Base-by-base conservation (phyloP, 2,797 vertebrate species). In the Gallirallus australis region DNA sequence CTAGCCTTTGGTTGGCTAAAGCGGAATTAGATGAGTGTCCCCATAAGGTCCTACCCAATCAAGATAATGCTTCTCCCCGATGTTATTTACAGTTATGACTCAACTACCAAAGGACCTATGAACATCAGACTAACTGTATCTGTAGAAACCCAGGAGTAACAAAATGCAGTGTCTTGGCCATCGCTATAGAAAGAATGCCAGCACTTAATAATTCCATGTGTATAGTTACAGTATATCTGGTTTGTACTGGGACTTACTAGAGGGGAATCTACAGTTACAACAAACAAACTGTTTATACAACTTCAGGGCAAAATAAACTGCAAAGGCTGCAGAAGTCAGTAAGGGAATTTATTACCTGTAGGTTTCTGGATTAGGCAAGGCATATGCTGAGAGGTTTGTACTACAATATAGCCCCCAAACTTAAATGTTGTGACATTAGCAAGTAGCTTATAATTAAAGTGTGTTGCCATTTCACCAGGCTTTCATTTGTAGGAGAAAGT, bases 401-500 rank as follows among this genome's bases (percentile, higher is more conserved):
- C 82, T 93, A 97, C 94, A 94, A 87, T 92, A 78, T 92, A 96
- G 94, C 89, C 86, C 78, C 27, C 42, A 97, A 97, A 94, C 93
- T 96, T 92, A 98, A 98, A 98, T 98, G 97, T 96, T 97, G 91
- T 98, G 98, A 98, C 98, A 98, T 98, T 98, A 98, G 96, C 94
- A 97, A 98, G 97, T 97, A 97, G 95, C 92, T 98, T 97, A 97
- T 98, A 98, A 98, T 98, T 98, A 98, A 97, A 98, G 97, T 95
- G 86, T 96, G 96, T 92, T 98, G 98, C 97, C 98, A 98, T 98
- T 98, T 98, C 97, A 96, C 97, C 97, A 97, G 93, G 91, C 98
- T 98, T 98, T 98, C 98, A 98, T 98, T 98, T 97, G 94, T 30
- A 96, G 98, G 97, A 98, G 98, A 98, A 98, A 98, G 98, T 98